Evolutionary conservation across 2,888 invertebrate genomes (phyloP).

Genomic region (Drosophila infuscata): DNA sequence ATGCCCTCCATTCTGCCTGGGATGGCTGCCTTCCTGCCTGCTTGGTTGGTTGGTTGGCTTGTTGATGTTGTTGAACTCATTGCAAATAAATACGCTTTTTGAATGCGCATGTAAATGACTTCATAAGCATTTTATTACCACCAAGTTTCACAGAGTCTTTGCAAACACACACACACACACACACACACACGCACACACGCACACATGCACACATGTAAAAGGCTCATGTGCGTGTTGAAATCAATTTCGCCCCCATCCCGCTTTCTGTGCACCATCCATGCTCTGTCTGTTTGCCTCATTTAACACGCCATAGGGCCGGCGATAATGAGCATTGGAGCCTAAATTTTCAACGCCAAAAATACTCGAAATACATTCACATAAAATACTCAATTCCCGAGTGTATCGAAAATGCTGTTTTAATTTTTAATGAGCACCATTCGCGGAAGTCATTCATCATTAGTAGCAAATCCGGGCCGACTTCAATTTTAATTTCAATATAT

Average conservation of each 20-base stretch:
- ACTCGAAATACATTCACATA: background rate
- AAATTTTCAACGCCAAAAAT: conserved; percentile 30
- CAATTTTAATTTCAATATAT: conserved; percentile 58
- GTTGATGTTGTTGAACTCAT: conserved; percentile 81
- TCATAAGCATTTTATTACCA: conserved; percentile 82
- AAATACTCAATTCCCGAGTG: conserved; percentile 18
- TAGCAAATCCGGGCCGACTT: conserved; percentile 72
- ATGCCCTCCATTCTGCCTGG: background rate
- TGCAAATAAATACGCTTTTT: conserved; percentile 80
- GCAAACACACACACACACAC: conserved; percentile 2
- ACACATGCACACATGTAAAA: background rate
- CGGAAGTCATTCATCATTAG: conserved; percentile 79
- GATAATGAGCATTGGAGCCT: conserved; percentile 40
- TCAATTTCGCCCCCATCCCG: conserved; percentile 32
- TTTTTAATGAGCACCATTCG: conserved; percentile 72
- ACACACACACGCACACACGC: background rate
- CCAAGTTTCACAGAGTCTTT: conserved; percentile 51
- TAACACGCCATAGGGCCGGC: conserved; percentile 15
- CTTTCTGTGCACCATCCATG: background rate
- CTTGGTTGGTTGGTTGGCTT: conserved; percentile 48
- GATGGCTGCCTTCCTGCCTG: background rate
- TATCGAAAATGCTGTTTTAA: conserved; percentile 64
- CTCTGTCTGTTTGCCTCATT: conserved; percentile 21
- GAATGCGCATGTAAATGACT: conserved; percentile 82
- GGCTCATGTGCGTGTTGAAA: conserved; percentile 34